Percentiles rank a stretch among this genome's conserved stretches.
Evolutionary conservation across 2,888 invertebrate species (phyloP).

Genomic region (Aphodius granarius): DNA sequence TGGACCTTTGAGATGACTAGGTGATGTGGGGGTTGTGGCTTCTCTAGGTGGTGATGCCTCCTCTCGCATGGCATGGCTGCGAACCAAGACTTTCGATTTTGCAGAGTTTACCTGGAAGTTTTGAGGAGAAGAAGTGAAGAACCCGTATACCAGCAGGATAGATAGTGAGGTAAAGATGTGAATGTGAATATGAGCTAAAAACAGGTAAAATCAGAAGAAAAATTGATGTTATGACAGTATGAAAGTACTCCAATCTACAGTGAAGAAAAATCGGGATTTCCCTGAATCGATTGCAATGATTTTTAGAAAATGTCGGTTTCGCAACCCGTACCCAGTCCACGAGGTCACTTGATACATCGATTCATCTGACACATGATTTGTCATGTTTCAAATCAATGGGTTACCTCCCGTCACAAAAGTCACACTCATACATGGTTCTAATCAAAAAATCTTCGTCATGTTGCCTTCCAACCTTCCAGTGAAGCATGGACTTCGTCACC

Average conservation of each 20-base stretch:
- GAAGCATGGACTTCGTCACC: background rate
- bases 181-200: no score
- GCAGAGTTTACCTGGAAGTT: slow-evolving; percentile 62
- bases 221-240: no score
- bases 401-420: background rate
- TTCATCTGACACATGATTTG: background rate
- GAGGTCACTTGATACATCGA: background rate
- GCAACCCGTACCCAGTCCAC: no score
- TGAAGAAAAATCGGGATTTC: no score
- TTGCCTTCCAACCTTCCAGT: background rate
- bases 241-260: no score
- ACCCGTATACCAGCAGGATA: background rate
- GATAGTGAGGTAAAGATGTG: background rate
- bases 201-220: no score
- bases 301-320: no score
- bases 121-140: slow-evolving; percentile 2
- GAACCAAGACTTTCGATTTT: slow-evolving; percentile 80
- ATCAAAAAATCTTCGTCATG: background rate
- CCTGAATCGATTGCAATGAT: no score
- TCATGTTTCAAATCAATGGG: background rate
- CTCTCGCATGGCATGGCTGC: slow-evolving; percentile 90
- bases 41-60: slow-evolving; percentile 65
- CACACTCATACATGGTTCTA: background rate
- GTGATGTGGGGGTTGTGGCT: slow-evolving; percentile 48
- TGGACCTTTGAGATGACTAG: slow-evolving; percentile 41